Percentiles rank a stretch among this genome's conserved stretches.
phyloP scores from a whole-genome alignment of 2,888 invertebrate species.

The Yponomeuta plumbellus region DNA sequence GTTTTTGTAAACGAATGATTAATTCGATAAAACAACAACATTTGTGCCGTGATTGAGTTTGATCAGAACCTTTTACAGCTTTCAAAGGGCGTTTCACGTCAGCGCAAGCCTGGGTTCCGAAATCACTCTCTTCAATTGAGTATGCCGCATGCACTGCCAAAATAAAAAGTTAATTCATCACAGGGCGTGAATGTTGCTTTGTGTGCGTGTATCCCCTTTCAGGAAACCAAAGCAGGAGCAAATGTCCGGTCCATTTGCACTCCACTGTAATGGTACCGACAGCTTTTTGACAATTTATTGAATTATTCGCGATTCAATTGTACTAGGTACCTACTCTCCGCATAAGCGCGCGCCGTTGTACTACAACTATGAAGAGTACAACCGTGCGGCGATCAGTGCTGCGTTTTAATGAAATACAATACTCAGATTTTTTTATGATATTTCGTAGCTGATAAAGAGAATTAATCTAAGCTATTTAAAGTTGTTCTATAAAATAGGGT shows the following conservation, averaged over 20 bases:
- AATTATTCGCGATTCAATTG: conserved; percentile 43
- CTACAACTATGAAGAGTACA: background rate
- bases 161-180: conserved; percentile 73
- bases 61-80: conserved; percentile 65
- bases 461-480: no score
- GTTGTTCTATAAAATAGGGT: no score
- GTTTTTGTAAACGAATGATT: no score
- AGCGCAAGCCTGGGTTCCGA: conserved; percentile 71
- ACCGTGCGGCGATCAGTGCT: no score
- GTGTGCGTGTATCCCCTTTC: conserved; percentile 40
- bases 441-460: no score
- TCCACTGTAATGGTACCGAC: conserved; percentile 65
- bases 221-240: conserved; percentile 66
- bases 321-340: background rate
- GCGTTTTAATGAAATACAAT: no score
- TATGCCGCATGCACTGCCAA: conserved; percentile 58
- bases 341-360: background rate
- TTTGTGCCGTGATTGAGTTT: conserved; percentile 56
- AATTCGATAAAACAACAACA: background rate
- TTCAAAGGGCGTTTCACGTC: conserved; percentile 65
- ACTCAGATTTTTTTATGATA: no score
- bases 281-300: conserved; percentile 65
- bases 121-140: conserved; percentile 69
- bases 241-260: conserved; percentile 71
- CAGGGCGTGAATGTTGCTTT: conserved; percentile 41